Conservation (phyloP, 2,113 vertebrate species). For the Cinclus mexicanus region DNA sequence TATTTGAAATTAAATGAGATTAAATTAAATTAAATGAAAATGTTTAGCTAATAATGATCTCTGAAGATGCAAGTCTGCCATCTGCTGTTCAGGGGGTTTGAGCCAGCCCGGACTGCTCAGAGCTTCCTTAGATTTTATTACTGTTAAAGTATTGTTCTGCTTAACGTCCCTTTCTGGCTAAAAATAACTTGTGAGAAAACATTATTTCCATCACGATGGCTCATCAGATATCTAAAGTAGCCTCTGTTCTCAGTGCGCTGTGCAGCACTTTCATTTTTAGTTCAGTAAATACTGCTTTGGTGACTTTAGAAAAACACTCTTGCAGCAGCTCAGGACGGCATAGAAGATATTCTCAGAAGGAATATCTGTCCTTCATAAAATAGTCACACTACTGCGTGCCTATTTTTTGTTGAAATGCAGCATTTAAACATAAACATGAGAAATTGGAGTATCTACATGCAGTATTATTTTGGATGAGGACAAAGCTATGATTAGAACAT, state of each 20-base stretch:
- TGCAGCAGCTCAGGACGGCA: neutral
- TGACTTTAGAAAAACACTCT: neutral
- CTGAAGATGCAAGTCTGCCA: constrained; percentile 32
- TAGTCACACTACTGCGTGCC: neutral
- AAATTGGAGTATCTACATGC: neutral
- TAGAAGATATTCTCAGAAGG: neutral
- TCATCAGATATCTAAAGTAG: neutral
- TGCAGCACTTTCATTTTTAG: neutral
- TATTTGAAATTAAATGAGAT: neutral
- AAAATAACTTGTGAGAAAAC: neutral
- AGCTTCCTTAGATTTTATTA: neutral
- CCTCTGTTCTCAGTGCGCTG: neutral
- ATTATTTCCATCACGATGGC: neutral
- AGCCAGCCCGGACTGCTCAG: neutral
- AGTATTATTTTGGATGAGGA: neutral
- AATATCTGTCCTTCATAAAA: neutral
- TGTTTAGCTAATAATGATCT: neutral
- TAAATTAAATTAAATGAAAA: neutral
- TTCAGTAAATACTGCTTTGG: neutral
- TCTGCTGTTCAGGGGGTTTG: constrained; percentile 3
- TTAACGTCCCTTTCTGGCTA: neutral
- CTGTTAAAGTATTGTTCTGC: neutral
- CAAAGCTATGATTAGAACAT: neutral
- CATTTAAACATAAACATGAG: neutral
- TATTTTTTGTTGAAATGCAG: neutral